Evolutionary conservation across 2,797 vertebrate genomes (phyloP).

Genomic region (Synaphobranchus kaupii): DNA sequence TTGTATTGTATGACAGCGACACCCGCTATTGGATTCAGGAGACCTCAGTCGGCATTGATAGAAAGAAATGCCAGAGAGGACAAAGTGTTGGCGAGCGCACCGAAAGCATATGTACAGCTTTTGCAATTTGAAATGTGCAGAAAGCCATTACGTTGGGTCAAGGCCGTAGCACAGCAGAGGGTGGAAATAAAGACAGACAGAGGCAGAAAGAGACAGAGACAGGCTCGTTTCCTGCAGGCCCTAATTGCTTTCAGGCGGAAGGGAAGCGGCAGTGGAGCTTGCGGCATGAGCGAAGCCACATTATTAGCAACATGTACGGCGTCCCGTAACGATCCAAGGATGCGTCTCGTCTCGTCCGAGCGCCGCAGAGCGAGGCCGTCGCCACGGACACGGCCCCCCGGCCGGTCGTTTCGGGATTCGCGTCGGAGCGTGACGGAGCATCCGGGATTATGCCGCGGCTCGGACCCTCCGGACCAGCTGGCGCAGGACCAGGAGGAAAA

Average conservation of each 20-base stretch:
- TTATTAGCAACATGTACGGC: slow-evolving; percentile 66
- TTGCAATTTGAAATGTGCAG: background rate
- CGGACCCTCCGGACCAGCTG: slow-evolving; percentile 44
- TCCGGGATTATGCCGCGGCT: slow-evolving; percentile 49
- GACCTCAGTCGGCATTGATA: background rate
- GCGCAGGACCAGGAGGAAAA: slow-evolving; percentile 55
- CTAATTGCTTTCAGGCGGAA: slow-evolving; percentile 68
- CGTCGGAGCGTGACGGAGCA: slow-evolving; percentile 53
- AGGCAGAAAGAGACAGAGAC: slow-evolving; percentile 37
- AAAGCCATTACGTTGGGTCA: background rate
- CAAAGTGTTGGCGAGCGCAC: background rate
- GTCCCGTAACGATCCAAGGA: slow-evolving; percentile 61
- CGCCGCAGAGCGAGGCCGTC: slow-evolving; percentile 23
- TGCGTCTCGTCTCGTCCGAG: slow-evolving; percentile 54
- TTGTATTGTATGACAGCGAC: background rate
- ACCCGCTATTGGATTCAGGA: background rate
- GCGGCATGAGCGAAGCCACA: slow-evolving; percentile 55
- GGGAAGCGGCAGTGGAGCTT: slow-evolving; percentile 65
- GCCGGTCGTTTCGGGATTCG: slow-evolving; percentile 55
- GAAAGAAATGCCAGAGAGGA: background rate
- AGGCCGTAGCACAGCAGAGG: slow-evolving; percentile 16
- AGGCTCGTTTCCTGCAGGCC: slow-evolving; percentile 57
- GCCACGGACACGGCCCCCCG: slow-evolving; percentile 38
- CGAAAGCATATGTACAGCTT: slow-evolving; percentile 7
- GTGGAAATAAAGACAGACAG: slow-evolving; percentile 18